Percentiles rank a stretch among this genome's conserved stretches.
phyloP scores from a whole-genome alignment of 2,888 invertebrate genomes.

The Metacarcinus magister region DNA sequence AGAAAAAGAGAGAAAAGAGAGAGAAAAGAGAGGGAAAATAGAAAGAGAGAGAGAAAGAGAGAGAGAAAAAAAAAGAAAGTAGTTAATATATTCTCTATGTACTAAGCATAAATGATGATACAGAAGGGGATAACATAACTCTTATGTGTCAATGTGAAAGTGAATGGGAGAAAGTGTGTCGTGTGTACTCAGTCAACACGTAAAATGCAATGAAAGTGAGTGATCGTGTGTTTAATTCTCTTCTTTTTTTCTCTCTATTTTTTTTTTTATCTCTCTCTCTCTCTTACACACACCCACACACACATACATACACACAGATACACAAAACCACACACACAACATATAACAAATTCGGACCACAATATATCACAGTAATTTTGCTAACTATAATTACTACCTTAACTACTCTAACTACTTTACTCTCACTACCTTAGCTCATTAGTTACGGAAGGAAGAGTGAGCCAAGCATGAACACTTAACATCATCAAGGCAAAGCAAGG shows the following conservation, averaged over 20 bases:
- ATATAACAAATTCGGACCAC: background rate
- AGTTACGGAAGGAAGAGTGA: no score
- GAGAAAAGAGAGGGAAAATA: conserved; percentile 53
- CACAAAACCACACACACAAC: conserved; percentile 52
- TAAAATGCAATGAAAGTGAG: background rate
- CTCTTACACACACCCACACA: background rate
- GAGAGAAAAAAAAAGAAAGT: background rate
- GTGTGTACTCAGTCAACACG: conserved; percentile 16
- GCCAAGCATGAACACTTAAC: no score
- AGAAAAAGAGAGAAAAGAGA: background rate
- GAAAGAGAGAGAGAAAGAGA: conserved; percentile 47
- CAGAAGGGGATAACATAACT: background rate
- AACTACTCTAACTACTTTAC: no score
- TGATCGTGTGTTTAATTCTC: background rate
- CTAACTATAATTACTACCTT: no score
- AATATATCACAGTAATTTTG: background rate
- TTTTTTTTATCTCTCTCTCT: background rate
- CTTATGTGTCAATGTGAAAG: background rate
- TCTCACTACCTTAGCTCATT: no score
- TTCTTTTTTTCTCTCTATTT: background rate
- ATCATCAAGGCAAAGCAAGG: background rate
- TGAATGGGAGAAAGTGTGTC: conserved; percentile 26
- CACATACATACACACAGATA: background rate
- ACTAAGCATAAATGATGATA: background rate
- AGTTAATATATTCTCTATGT: background rate